Conservation (phyloP, 2,797 vertebrate genomes). For the Fistularia tabacaria region DNA sequence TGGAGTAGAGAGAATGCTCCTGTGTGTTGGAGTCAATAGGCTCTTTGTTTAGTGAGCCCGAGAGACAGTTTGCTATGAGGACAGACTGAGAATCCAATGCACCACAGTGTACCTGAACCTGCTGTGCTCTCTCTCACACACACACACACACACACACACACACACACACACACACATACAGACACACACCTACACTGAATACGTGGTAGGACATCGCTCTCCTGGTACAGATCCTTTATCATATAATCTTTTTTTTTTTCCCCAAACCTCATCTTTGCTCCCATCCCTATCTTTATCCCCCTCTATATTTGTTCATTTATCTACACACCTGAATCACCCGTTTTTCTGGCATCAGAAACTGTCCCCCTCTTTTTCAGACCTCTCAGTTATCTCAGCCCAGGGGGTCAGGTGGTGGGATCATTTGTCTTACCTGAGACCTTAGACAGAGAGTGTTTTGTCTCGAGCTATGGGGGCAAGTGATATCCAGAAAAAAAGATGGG, state of each 20-base stretch:
- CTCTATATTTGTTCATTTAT: conserved; percentile 9
- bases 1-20: conserved; percentile 64
- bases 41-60: conserved; percentile 85
- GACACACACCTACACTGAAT: neutral
- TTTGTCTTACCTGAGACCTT: conserved; percentile 43
- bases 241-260: conserved; percentile 10
- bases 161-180: conserved; percentile 25
- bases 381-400: conserved; percentile 25
- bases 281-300: conserved; percentile 12
- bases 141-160: conserved; percentile 22
- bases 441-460: conserved; percentile 63
- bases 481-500: conserved; percentile 13
- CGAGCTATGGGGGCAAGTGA: conserved; percentile 25
- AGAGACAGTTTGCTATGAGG: conserved; percentile 75
- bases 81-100: conserved; percentile 66
- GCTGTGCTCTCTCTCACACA: conserved; percentile 22
- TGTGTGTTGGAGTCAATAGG: conserved; percentile 82
- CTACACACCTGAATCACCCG: neutral
- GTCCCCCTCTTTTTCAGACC: conserved; percentile 31
- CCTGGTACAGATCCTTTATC: conserved; percentile 11
- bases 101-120: conserved; percentile 80
- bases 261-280: neutral
- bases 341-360: conserved; percentile 25
- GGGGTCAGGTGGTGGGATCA: conserved; percentile 8
- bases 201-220: conserved; percentile 17